Evolutionary conservation across 92 coral and sea anemone species (phyloP).

Genomic region (Paramuricea clavata): DNA sequence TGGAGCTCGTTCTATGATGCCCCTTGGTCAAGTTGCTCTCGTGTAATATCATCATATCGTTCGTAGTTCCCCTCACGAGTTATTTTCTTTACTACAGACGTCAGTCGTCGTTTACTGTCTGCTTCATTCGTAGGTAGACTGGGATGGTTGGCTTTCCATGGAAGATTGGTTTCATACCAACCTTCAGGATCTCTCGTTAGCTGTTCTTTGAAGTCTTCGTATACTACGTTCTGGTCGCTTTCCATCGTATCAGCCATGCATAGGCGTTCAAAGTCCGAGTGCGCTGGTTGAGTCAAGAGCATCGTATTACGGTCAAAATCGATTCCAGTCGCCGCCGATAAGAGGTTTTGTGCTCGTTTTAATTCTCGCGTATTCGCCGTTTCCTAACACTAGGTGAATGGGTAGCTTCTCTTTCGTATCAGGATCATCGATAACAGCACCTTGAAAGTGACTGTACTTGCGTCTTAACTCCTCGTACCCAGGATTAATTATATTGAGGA

Average conservation of each 20-base stretch:
- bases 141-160: no score
- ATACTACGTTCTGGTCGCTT: neutral
- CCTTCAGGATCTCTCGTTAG: no score
- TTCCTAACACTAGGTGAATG: neutral
- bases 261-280: neutral
- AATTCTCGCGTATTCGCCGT: slow-evolving; percentile 17
- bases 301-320: slow-evolving; percentile 12
- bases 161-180: no score
- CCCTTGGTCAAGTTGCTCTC: neutral
- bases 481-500: neutral
- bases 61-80: neutral
- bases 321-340: neutral
- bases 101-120: neutral
- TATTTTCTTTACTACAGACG: neutral
- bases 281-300: neutral
- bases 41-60: neutral
- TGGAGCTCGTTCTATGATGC: slow-evolving; percentile 4
- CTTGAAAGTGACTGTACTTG: neutral
- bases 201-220: slow-evolving; percentile 12
- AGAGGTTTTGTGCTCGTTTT: slow-evolving; percentile 12
- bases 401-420: neutral
- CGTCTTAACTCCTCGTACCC: neutral
- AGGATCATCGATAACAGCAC: neutral
- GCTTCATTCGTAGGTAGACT: neutral
- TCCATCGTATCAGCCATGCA: neutral